phyloP scores from a whole-genome alignment of 2,113 vertebrate species.

The Mesoclemmys tuberculata region DNA sequence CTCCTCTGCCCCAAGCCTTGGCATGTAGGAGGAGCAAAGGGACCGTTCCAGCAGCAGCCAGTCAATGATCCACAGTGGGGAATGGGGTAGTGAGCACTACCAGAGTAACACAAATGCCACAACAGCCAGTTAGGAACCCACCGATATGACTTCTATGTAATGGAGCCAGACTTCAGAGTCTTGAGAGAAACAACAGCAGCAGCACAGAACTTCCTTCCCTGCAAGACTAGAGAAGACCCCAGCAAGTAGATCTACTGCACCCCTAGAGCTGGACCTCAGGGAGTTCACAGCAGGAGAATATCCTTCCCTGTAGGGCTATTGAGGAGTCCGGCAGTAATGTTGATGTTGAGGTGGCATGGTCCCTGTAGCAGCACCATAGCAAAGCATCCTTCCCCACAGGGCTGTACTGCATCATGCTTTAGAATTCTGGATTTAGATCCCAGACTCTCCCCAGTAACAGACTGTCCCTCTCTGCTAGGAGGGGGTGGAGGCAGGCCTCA shows the following conservation, averaged over 20 bases:
- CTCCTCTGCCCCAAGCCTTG: conserved; percentile 23
- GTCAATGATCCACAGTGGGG: not conserved
- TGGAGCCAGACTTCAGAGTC: not conserved
- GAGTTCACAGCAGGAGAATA: not conserved
- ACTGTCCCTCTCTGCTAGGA: not conserved
- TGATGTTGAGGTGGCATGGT: not conserved
- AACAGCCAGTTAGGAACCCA: not conserved
- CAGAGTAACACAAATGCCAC: not conserved
- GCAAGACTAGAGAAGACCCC: not conserved
- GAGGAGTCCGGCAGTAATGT: not conserved
- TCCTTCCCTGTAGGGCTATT: not conserved
- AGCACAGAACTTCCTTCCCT: not conserved
- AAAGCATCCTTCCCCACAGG: not conserved
- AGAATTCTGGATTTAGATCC: not conserved
- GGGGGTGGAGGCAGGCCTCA: not conserved
- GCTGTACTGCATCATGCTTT: not conserved
- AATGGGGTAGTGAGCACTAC: not conserved
- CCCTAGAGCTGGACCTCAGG: not conserved
- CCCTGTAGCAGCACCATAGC: not conserved
- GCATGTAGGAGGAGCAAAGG: conserved; percentile 35
- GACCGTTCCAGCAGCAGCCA: not conserved
- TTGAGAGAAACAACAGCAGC: not conserved
- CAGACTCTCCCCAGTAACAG: not conserved
- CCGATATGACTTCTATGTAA: not conserved
- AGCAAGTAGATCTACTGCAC: not conserved